Evolutionary conservation across 2,888 invertebrate genomes (phyloP), one percentile per base, ranked within the genome.

Genomic region (Molanna angustata): DNA sequence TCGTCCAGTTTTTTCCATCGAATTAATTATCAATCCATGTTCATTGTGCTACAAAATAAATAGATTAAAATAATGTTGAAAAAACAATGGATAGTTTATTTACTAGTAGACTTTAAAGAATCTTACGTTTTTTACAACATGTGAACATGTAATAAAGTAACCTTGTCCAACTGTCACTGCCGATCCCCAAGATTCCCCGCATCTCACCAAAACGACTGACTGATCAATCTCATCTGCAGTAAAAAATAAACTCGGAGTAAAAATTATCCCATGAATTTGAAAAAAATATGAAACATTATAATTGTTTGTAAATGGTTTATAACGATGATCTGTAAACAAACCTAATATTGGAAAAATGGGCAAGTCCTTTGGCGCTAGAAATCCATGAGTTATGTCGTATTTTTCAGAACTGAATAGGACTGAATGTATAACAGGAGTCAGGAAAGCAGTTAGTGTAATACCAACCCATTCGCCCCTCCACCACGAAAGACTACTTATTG

Each of bases 381-480:
- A 20, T 4, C 19, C 21, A 4, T 20, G 7, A 20, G 4, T 18
- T 19, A 20, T 27, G 27, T 7, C 4, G 13, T 20, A 21, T 7
- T 7, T 2, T 4, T 41, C 2, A 4, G 7, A 4, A 20, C 20
- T 14, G 31, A 27, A 40, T 4, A 52, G 42, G 1, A 49, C 20
- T 17, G 7, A 16, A 9, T 35, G 21, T 13, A 49, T 16, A 7
- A 19, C 16, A 6, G 79, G 69, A 37, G 66, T 65, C 18, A 84
- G 67, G 56, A 78, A 78, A 20, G 79, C 81, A 39, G 73, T 73
- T 56, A 84, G 71, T 9, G 82, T 80, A 57, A 82, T 76, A 47
- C 82, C 82, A 56, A 82, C 79, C 79, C 81, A 80, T 68, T 83
- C 83, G 4, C 80, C 80, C 21, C 78, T 73, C 71, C 80, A 82